Base-by-base conservation (phyloP, 1,140 invertebrate genomes). In the Bombus soroeensis region DNA sequence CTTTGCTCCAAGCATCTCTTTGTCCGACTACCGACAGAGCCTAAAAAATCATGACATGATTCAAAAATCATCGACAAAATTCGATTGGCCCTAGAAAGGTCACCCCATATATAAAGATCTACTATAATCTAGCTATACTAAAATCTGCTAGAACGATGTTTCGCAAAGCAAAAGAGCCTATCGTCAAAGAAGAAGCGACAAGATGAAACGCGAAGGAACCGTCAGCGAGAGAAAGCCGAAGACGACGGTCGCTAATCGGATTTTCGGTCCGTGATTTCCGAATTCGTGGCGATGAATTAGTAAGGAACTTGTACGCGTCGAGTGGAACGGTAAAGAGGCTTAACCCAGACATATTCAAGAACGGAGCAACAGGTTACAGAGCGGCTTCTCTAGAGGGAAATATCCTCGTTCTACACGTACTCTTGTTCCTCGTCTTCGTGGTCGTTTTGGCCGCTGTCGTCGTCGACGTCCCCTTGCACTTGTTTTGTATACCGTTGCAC, bases 281-380 rank as follows among this genome's bases (percentile, higher is more conserved):
- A 91, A 91, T 88, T 81, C 70, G 81, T 43, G 28, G 72, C n/a
- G 83, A 89, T 90, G 80, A 89, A 91, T 90, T 91, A 90, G 76
- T 83, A 87, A 91, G 32, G 80, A 86, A 81, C 76, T 90, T 88
- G 85, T 83, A 81, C 66, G 66, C 32, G 75, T 25, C 39, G 47
- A n/a, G 9, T 64, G 74, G 66, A 13, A 70, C 41, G 66, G 81
- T 59, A 89, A 83, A 86, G 80, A 88, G 82, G 88, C 83, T 90
- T 91, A 87, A 90, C 85, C 83, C 87, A 87, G 89, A 88, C 89
- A 88, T 91, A 91, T 92, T 87, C 88, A 91, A 91, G 85, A 87
- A 91, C 76, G 87, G 87, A 89, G 91, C 91, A 92, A 92, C 91
- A 92, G 91, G 91, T 92, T 92, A 92, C 87, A 90, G 84, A 87